These are phyloP conservation scores for Boleophthalmus pectinirostris DNA, from an alignment of 2,113 vertebrate genomes.

Conservation along the genomic window DNA sequence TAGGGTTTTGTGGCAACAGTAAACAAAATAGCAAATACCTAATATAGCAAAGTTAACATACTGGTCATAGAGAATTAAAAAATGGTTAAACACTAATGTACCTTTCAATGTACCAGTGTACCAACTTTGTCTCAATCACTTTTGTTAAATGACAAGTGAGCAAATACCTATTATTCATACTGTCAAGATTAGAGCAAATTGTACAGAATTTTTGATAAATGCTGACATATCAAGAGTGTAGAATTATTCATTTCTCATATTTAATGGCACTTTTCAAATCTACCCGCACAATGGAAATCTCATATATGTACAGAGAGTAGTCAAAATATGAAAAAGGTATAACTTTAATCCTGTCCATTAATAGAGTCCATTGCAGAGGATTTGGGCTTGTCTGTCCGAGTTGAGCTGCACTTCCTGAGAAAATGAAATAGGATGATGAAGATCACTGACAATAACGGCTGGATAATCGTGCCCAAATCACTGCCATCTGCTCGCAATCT, in stretches of 20 bases:
- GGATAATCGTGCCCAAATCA: conserved; percentile 77
- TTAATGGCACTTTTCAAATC: neutral
- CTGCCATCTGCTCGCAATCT: conserved; percentile 84
- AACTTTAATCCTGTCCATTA: conserved; percentile 71
- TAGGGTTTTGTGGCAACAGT: neutral
- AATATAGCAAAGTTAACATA: neutral
- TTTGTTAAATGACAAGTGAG: conserved; percentile 4
- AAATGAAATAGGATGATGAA: conserved; percentile 75
- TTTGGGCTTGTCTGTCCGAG: conserved; percentile 56
- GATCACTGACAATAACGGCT: conserved; percentile 76
- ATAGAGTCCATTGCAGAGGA: conserved; percentile 58
- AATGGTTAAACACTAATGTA: neutral
- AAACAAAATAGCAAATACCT: neutral
- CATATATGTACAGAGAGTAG: conserved; percentile 2
- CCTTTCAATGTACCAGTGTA: neutral
- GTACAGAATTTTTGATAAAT: neutral
- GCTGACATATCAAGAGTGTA: neutral
- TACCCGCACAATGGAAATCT: neutral
- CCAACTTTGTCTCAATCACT: neutral
- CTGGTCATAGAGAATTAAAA: neutral
- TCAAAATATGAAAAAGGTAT: conserved; percentile 23
- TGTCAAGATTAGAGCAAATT: neutral
- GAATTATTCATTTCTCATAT: neutral
- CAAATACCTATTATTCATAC: neutral
- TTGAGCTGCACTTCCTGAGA: conserved; percentile 71